Evolutionary conservation across 2,888 invertebrate species (phyloP).

Genomic region (Nezara viridula): DNA sequence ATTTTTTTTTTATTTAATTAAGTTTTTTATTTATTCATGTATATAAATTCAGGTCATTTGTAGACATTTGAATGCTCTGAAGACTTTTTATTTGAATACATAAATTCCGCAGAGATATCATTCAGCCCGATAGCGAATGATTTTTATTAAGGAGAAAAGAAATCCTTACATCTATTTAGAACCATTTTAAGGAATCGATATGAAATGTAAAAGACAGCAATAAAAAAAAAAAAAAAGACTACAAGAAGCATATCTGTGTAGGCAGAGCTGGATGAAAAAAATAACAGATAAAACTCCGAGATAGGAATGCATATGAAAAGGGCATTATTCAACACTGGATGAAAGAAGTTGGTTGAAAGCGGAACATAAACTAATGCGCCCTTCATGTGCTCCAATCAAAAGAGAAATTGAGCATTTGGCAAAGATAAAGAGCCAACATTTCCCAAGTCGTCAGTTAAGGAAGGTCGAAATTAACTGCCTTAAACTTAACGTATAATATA

Average conservation of each 20-base stretch:
- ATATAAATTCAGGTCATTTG: neutral
- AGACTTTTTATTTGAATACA: no score
- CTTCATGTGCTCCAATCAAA: neutral
- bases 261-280: neutral
- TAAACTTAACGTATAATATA: neutral
- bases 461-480: neutral
- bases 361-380: neutral
- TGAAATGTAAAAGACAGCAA: neutral
- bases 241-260: neutral
- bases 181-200: neutral
- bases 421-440: neutral
- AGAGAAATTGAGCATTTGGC: conserved; percentile 7
- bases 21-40: no score
- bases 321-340: neutral
- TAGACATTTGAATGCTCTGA: neutral
- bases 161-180: neutral
- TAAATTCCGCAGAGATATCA: neutral
- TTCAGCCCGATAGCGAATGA: neutral
- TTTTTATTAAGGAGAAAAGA: neutral
- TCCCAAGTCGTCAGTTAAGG: neutral
- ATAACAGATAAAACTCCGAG: neutral
- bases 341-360: neutral
- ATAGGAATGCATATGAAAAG: conserved; percentile 15
- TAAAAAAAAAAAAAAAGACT: neutral
- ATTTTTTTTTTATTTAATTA: no score